These are phyloP conservation scores for Melanogrammus aeglefinus DNA, from an alignment of 2,797 vertebrate species.

Conservation along the genomic window DNA sequence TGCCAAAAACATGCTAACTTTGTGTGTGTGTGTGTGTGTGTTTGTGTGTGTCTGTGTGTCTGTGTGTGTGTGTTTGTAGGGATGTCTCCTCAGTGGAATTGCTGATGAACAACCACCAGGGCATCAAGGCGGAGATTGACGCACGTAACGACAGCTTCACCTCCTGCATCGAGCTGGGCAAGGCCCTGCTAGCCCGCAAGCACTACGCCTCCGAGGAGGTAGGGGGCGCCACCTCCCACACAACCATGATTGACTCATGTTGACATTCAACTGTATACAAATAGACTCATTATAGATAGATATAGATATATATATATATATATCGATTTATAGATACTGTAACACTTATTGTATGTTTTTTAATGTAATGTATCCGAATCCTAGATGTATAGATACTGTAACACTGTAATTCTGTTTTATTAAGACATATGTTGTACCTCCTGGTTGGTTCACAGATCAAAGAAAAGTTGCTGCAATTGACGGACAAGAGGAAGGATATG, in stretches of 20 bases:
- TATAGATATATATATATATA: neutral
- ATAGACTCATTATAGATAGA: neutral
- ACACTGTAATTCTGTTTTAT: neutral
- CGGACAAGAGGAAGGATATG: conserved; percentile 98
- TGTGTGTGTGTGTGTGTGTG: too few species aligned
- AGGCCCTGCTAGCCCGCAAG: conserved; percentile 89
- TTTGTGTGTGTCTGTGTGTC: too few species aligned
- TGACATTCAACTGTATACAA: too few species aligned
- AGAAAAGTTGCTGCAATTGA: conserved; percentile 91
- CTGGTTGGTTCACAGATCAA: conserved; percentile 78
- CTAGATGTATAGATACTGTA: neutral
- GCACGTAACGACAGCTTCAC: conserved; percentile 97
- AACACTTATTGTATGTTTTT: neutral
- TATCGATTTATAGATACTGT: neutral
- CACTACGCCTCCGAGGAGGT: conserved; percentile 95
- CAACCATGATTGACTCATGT: too few species aligned
- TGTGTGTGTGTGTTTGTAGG: conserved; percentile 53
- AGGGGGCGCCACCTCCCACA: conserved; percentile 28
- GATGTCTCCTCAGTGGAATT: conserved; percentile 95
- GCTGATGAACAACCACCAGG: conserved; percentile 98
- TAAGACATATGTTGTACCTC: neutral
- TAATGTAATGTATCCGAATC: neutral
- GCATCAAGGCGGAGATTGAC: conserved; percentile 97
- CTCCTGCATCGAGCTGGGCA: conserved; percentile 91
- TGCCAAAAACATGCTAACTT: too few species aligned